Base-by-base conservation (phyloP, 2,797 vertebrate genomes). In the Sebastes trivittatus region DNA sequence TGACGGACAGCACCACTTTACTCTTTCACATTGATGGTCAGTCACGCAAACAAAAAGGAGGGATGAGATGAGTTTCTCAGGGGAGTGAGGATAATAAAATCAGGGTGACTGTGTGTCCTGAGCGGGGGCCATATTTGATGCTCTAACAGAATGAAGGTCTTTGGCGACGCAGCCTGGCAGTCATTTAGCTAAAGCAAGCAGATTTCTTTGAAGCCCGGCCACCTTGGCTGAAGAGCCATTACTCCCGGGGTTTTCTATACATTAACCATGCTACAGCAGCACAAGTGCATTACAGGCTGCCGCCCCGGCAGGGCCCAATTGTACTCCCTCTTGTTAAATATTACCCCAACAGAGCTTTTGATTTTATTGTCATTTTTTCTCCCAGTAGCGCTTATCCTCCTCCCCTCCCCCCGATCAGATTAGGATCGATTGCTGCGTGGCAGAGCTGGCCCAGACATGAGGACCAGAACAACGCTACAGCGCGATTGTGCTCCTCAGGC, bases 111-210 rank as follows among this genome's bases (percentile, higher is more conserved):
- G 87, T 92, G 88, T 90, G 91, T 87, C 88, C 90, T 87, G 87
- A 92, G 87, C 49, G 72, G 91, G 87, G 90, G 90, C 92, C 88
- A 92, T 88, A 90, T 93, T 91, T 89, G 91, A 94, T 91, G 91
- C 93, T 95, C 94, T 95, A 93, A 95, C 92, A 95, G 90, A 95
- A 95, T 95, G 92, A 95, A 92, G 91, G 93, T 92, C 90, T 94
- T 95, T 94, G 92, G 94, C 93, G 92, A 85, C 83, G 90, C 78
- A 25, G 90, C 77, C 89, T 87, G 83, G 81, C 85, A 72, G 85
- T 92, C 92, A 96, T 96, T 96, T 95, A 96, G 96, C 95, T 95
- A 93, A 92, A 94, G 92, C 95, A 94, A 94, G 96, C 96, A 96
- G 88, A 96, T 96, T 95, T 94, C 95, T 94, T 96, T 95, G 90